A percentile compares a stretch with the other conserved stretches of the same genome.
These are phyloP conservation scores for Augiades crinisus DNA, from an alignment of 2,888 invertebrate genomes.

Conservation along the genomic window DNA sequence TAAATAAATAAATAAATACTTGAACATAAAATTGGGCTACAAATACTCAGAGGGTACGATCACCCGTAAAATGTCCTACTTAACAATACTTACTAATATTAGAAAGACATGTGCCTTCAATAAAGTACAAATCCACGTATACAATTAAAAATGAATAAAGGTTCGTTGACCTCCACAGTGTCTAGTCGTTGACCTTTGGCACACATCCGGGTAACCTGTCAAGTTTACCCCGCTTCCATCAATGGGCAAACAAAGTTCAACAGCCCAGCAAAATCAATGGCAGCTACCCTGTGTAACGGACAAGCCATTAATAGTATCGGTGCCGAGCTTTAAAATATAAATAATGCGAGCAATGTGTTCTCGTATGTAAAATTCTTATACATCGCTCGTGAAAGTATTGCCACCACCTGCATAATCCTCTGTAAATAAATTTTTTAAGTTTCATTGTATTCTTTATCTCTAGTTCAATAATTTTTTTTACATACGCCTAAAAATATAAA, in stretches of 20 bases:
- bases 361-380: too few species aligned
- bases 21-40: too few species aligned
- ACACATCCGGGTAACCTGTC: constrained; percentile 51
- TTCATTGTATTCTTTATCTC: too few species aligned
- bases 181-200: constrained; percentile 58
- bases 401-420: too few species aligned
- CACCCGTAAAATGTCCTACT: too few species aligned
- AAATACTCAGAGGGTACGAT: too few species aligned
- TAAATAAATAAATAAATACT: too few species aligned
- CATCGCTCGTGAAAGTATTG: too few species aligned
- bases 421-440: too few species aligned
- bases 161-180: constrained; percentile 39
- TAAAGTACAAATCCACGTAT: constrained; percentile 1
- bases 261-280: constrained; percentile 38
- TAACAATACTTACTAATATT: background rate
- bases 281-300: constrained; percentile 29
- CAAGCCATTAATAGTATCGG: background rate
- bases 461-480: too few species aligned
- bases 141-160: constrained; percentile 29
- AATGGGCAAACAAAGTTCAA: constrained; percentile 52
- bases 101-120: background rate
- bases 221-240: constrained; percentile 53
- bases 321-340: background rate
- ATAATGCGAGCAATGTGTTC: too few species aligned
- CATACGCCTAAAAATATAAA: too few species aligned